Evolutionary conservation across 2,888 invertebrate species (phyloP).

Genomic region (Anoplius nigerrimus): DNA sequence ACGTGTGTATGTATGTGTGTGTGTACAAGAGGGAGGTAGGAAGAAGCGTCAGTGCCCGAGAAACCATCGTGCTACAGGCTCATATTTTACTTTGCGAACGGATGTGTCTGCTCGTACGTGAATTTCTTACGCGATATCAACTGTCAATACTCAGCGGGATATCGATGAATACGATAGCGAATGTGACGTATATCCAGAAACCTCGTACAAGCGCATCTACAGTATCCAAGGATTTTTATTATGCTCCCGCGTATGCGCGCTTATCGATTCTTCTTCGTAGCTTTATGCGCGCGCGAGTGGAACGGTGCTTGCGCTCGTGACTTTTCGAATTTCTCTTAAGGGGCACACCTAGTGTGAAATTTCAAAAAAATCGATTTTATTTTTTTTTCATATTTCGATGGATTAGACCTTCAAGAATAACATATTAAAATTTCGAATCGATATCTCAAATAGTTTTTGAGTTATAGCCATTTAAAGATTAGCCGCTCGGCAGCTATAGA

Average conservation of each 20-base stretch:
- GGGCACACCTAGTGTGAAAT: no score
- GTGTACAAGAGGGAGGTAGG: background rate
- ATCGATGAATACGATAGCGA: constrained; percentile 36
- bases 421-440: no score
- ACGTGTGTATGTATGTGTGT: no score
- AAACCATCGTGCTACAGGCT: constrained; percentile 42
- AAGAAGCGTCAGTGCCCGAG: constrained; percentile 24
- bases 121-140: constrained; percentile 44
- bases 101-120: constrained; percentile 39
- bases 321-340: constrained; percentile 6
- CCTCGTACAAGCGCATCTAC: constrained; percentile 16
- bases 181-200: constrained; percentile 27
- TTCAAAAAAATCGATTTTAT: no score
- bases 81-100: constrained; percentile 48
- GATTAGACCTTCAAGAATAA: no score
- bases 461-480: no score
- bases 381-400: no score
- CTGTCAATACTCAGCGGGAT: constrained; percentile 41
- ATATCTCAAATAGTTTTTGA: no score
- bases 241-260: constrained; percentile 15
- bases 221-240: constrained; percentile 29
- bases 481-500: no score
- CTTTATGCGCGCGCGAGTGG: constrained; percentile 4
- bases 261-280: constrained; percentile 17
- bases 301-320: constrained; percentile 2